Evolutionary conservation across 1,140 invertebrate genomes (phyloP), one percentile per base, ranked within the genome.

Genomic region (Bombus balteatus): DNA sequence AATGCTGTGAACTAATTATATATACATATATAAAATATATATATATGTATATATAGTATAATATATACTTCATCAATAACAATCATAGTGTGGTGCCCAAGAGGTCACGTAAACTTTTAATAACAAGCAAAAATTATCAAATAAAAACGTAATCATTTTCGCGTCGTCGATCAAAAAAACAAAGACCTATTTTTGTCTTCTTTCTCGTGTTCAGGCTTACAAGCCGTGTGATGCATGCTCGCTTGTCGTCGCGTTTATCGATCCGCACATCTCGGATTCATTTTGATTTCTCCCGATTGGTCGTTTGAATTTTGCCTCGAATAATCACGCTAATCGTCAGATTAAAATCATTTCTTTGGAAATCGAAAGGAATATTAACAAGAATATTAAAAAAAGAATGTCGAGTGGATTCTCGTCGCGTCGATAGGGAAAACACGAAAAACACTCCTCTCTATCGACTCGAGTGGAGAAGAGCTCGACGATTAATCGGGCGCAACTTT

Each of bases 1-100:
- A 92, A 93, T 93, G 92, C 89, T 91, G 89, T 93, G 90, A 93
- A 91, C 83, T 90, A 90, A 87, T 84, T 78, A 73, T 83, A 78
- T 66, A 66, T 83, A 83, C 34, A 74, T 65, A 47, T 53, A 75
- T n/a, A 47, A 39, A n/a, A 39, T 83, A 53, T 71, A 34, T 70
- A 70, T 68, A 78, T 43, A 57, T 71, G 32, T 66, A 53, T 59
- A 41, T 41, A 34, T 57, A 72, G 57, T 59, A 77, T 83, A 83
- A 75, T 83, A 78, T 57, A 89, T 89, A 89, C 87, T 83, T 89
- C 83, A 71, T 89, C 80, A 57, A 86, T 86, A 85, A 89, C 81
- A 88, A 89, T 85, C 83, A 86, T 87, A 89, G 75, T 84, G 86
- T 84, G 86, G 83, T 90, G 88, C 75, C 89, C 88, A 90, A 88